Conservation (phyloP, 23 tunicate genomes). For the Ciona savignyi region DNA sequence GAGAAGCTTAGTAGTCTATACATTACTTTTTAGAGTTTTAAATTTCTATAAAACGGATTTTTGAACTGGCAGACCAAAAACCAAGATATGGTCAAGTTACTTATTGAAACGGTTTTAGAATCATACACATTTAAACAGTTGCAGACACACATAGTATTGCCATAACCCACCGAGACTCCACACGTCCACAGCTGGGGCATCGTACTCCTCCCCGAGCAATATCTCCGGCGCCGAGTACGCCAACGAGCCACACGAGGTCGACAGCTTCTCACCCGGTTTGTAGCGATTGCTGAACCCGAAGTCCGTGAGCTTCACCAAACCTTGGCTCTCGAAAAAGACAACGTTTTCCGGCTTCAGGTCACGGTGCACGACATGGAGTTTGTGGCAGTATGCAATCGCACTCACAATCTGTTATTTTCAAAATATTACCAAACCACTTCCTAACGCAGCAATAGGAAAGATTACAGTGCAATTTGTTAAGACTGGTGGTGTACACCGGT, state of each 20-base stretch:
- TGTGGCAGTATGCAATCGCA: constrained; percentile 95
- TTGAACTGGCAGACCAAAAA: no score
- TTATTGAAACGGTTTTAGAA: no score
- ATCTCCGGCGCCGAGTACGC: constrained; percentile 99
- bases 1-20: no score
- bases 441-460: no score
- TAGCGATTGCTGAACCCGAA: constrained; percentile 93
- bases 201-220: constrained; percentile 97
- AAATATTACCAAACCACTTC: no score
- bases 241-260: constrained; percentile 96
- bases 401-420: constrained; percentile 77
- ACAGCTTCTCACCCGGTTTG: constrained; percentile 74
- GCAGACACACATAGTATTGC: no score
- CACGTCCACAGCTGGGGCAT: constrained; percentile 97
- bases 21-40: no score
- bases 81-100: no score
- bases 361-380: constrained; percentile 93
- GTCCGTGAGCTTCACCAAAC: constrained; percentile 92
- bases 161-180: constrained; percentile 86
- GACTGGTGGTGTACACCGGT: no score
- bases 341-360: constrained; percentile 98
- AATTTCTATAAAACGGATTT: no score
- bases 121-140: no score
- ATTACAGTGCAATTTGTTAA: no score
- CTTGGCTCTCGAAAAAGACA: constrained; percentile 87